Conservation (phyloP, 23 tunicate species). For the Trididemnum clinides region DNA sequence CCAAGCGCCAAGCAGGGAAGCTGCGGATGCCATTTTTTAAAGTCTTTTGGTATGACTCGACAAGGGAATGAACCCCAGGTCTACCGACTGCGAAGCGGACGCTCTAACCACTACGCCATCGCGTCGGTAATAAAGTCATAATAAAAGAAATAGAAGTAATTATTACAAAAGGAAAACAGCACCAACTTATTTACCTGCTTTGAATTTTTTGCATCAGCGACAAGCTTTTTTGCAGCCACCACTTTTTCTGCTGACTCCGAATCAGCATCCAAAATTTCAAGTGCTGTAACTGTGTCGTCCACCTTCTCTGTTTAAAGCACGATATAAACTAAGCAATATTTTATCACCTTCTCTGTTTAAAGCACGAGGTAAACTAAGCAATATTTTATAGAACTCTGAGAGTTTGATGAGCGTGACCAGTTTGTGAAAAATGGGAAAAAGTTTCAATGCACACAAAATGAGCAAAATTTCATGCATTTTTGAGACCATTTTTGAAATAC, state of each 20-base stretch:
- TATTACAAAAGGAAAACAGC: neutral
- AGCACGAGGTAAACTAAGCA: neutral
- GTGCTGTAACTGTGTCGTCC: constrained; percentile 76
- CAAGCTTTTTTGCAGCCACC: constrained; percentile 69
- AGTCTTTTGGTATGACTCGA: too few relatives aligned
- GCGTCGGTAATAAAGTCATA: neutral
- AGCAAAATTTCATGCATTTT: too few relatives aligned
- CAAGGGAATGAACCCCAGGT: too few relatives aligned
- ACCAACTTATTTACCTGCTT: constrained; percentile 48
- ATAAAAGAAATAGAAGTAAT: neutral
- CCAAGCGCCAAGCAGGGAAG: too few relatives aligned
- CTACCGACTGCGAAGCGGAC: too few relatives aligned
- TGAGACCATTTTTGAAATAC: too few relatives aligned
- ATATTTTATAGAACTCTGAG: neutral
- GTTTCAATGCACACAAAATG: too few relatives aligned
- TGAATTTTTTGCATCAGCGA: constrained; percentile 82
- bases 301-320: constrained; percentile 58
- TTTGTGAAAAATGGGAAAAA: too few relatives aligned
- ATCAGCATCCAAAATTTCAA: constrained; percentile 72
- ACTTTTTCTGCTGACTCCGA: constrained; percentile 34
- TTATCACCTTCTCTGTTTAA: neutral
- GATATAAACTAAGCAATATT: neutral
- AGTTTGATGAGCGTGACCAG: too few relatives aligned
- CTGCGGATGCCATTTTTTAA: too few relatives aligned
- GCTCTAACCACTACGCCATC: too few relatives aligned